phyloP scores from a whole-genome alignment of 2,888 invertebrate species.

The Tinea semifulvella region DNA sequence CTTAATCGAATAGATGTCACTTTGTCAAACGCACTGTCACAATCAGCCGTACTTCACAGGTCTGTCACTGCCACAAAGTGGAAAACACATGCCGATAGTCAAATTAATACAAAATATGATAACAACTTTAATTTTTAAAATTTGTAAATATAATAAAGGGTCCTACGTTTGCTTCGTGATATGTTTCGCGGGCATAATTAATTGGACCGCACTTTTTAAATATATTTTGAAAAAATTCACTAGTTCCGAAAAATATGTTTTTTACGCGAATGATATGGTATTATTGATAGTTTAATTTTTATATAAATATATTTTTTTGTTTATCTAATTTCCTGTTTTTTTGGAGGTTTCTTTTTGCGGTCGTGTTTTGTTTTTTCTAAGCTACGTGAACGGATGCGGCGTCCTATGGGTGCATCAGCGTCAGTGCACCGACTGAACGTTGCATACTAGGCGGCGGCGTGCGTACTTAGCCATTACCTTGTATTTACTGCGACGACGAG shows the following conservation, averaged over 20 bases:
- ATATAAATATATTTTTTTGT: slow-evolving; percentile 41
- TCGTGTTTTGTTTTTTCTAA: slow-evolving; percentile 52
- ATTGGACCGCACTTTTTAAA: slow-evolving; percentile 30
- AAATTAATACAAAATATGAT: slow-evolving; percentile 47
- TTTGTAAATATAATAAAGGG: slow-evolving; percentile 48
- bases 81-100: slow-evolving; percentile 45
- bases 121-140: slow-evolving; percentile 27
- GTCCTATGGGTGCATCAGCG: slow-evolving; percentile 65
- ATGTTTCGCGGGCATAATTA: slow-evolving; percentile 45
- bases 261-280: slow-evolving; percentile 50
- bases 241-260: slow-evolving; percentile 30
- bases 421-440: slow-evolving; percentile 64
- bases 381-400: slow-evolving; percentile 56
- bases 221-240: slow-evolving; percentile 27
- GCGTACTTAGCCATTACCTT: slow-evolving; percentile 68
- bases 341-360: slow-evolving; percentile 52
- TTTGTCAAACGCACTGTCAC: slow-evolving; percentile 44
- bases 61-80: slow-evolving; percentile 49
- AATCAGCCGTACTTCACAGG: slow-evolving; percentile 44
- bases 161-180: slow-evolving; percentile 62
- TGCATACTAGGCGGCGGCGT: slow-evolving; percentile 62
- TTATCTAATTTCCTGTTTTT: slow-evolving; percentile 34
- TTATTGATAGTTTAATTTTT: slow-evolving; percentile 35
- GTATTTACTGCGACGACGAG: slow-evolving; percentile 60
- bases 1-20: slow-evolving; percentile 42